Evolutionary conservation across 2,113 vertebrate species (phyloP), one percentile per base, ranked within the genome.

Genomic region (Baryphthengus martii): DNA sequence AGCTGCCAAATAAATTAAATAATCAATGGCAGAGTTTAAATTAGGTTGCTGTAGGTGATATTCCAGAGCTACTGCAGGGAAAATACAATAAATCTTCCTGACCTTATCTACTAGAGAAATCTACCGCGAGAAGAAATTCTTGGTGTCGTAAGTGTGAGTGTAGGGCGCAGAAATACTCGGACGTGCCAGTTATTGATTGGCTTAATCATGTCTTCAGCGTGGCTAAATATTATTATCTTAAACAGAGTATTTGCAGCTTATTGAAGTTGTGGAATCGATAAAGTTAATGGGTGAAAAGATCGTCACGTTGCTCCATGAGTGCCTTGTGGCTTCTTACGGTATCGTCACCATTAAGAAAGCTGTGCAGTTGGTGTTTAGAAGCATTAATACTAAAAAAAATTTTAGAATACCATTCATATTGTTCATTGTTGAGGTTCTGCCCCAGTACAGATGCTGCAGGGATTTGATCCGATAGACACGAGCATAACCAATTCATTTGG

Each of bases 1-100:
- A 92, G 78, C 61, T 92, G 91, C 56, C 85, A 88, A 92, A 80
- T 63, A 88, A 88, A 94, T 67, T 63, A 65, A 65, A 65, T 91
- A 75, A 90, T 86, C 83, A 67, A 47, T 91, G 61, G 82, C 21
- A 31, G 72, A 63, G 42, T 90, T 93, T 85, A 83, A 94, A 74
- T 58, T 56, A 52, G 45, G 56, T 47, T 80, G 73, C 53, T 78
- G 11, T 65, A 92, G 86, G 85, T 90, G 40, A 61, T 84, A 59
- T 19, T 96, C 56, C 24, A 72, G n/a, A 77, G 58, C 75, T 71
- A 6, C 44, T 67, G 80, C 42, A 47, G 45, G n/a, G 70, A 85
- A 89, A 76, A 82, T 52, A 44, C 33, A 61, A 31, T 86, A 83
- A 90, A 67, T 92, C 53, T 81, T 93, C 56, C 40, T 85, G 52